These are phyloP conservation scores for Mola mola DNA, from an alignment of 2,113 vertebrate species.

Conservation along the genomic window DNA sequence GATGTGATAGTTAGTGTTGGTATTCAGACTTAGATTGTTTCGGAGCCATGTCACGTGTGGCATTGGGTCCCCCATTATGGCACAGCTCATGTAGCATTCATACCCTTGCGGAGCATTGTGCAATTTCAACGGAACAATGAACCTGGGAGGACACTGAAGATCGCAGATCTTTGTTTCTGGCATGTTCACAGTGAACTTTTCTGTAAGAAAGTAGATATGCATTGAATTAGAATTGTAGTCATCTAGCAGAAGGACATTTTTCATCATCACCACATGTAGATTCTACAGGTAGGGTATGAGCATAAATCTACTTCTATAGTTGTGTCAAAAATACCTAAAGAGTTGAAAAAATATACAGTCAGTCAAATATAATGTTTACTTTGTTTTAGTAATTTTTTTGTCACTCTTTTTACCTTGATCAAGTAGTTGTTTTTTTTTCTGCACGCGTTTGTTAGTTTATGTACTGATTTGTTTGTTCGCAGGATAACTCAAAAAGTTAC, in stretches of 20 bases:
- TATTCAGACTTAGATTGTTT: constrained; percentile 83
- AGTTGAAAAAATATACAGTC: too few species aligned
- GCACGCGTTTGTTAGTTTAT: too few species aligned
- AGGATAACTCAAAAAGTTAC: too few species aligned
- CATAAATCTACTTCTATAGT: too few species aligned
- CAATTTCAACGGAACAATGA: constrained; percentile 85
- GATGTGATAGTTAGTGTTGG: constrained; percentile 82
- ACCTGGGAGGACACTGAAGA: constrained; percentile 82
- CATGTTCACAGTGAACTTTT: constrained; percentile 71
- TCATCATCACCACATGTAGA: not conserved
- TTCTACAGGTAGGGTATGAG: too few species aligned
- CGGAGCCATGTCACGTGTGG: constrained; percentile 91
- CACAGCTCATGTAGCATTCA: constrained; percentile 92
- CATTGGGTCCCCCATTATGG: constrained; percentile 83
- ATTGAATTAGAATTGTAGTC: constrained; percentile 1
- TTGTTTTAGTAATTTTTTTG: too few species aligned
- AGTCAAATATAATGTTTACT: too few species aligned
- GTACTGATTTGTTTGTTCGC: too few species aligned
- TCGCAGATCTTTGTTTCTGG: constrained; percentile 76
- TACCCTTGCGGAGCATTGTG: constrained; percentile 88
- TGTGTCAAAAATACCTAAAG: too few species aligned
- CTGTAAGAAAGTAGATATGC: constrained; percentile 67
- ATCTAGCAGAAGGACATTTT: not conserved
- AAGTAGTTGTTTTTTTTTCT: too few species aligned
- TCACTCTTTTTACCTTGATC: too few species aligned